These are phyloP conservation scores for Triplophysa rosa DNA, from an alignment of 2,113 vertebrate genomes.

Conservation along the genomic window DNA sequence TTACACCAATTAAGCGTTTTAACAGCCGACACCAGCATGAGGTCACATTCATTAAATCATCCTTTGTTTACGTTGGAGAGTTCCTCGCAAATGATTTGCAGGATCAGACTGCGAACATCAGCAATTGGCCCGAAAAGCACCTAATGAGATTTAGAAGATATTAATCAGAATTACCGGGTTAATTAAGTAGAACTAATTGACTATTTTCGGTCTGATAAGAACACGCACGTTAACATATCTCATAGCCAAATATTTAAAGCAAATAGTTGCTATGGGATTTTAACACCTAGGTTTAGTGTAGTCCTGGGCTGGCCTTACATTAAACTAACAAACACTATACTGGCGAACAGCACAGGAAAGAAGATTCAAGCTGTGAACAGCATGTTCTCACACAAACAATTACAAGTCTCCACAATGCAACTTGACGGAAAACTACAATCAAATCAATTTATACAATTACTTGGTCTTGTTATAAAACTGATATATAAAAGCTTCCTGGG, in stretches of 20 bases:
- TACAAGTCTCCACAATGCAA: neutral
- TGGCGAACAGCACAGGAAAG: neutral
- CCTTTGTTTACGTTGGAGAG: conserved; percentile 15
- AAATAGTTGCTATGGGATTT: conserved; percentile 53
- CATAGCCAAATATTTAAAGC: conserved; percentile 39
- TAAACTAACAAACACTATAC: conserved; percentile 16
- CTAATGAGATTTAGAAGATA: conserved; percentile 52
- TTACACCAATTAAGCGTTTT: conserved; percentile 8
- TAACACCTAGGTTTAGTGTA: conserved; percentile 40
- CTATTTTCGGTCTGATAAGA: conserved; percentile 46
- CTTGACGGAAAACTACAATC: neutral
- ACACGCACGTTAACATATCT: neutral
- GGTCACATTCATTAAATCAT: conserved; percentile 12
- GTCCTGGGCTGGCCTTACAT: conserved; percentile 25
- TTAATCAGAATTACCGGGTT: conserved; percentile 46
- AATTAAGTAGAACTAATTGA: conserved; percentile 53
- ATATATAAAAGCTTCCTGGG: no score
- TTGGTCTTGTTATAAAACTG: no score
- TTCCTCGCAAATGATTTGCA: neutral
- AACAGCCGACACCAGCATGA: conserved; percentile 6
- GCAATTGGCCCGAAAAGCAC: neutral
- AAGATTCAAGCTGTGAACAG: conserved; percentile 24
- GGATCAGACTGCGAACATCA: neutral
- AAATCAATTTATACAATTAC: neutral
- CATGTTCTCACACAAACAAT: conserved; percentile 3